Conservation (phyloP, 2,888 invertebrate genomes). For the Mythimna ferrago region DNA sequence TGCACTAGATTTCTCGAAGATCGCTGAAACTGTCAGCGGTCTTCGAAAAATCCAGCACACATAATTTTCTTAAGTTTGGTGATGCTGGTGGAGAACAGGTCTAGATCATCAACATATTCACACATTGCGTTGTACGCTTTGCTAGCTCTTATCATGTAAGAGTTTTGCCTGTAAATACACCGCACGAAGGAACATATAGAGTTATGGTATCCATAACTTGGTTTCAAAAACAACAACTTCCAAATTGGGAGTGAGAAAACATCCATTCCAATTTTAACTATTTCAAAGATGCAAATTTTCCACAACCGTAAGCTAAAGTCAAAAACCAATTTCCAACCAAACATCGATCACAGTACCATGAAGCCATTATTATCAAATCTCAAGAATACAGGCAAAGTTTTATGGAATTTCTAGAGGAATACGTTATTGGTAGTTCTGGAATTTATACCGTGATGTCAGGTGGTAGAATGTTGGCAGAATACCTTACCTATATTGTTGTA, state of each 20-base stretch:
- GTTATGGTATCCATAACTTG: too few relatives aligned
- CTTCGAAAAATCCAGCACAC: too few relatives aligned
- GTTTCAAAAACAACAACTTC: too few relatives aligned
- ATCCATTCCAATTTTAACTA: background rate
- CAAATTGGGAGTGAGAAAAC: background rate
- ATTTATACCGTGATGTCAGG: slow-evolving; percentile 75
- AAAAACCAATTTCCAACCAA: slow-evolving; percentile 25
- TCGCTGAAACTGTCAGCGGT: too few relatives aligned
- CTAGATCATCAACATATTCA: too few relatives aligned
- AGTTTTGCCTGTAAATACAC: too few relatives aligned
- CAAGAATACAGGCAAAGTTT: slow-evolving; percentile 36
- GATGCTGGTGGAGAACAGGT: too few relatives aligned
- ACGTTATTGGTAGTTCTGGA: slow-evolving; percentile 59
- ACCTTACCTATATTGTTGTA: slow-evolving; percentile 54
- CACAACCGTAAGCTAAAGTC: background rate
- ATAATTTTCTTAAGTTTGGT: too few relatives aligned
- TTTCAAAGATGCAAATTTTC: background rate
- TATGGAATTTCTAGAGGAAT: slow-evolving; percentile 47
- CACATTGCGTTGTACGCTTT: too few relatives aligned
- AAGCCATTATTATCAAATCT: slow-evolving; percentile 43
- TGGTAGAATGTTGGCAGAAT: slow-evolving; percentile 51
- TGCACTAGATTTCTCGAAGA: too few relatives aligned
- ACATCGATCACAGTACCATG: slow-evolving; percentile 3
- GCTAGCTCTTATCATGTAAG: too few relatives aligned
- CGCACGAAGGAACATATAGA: too few relatives aligned